Conservation (phyloP, 1,140 invertebrate species). For the Holcopasites calliopsidis region DNA sequence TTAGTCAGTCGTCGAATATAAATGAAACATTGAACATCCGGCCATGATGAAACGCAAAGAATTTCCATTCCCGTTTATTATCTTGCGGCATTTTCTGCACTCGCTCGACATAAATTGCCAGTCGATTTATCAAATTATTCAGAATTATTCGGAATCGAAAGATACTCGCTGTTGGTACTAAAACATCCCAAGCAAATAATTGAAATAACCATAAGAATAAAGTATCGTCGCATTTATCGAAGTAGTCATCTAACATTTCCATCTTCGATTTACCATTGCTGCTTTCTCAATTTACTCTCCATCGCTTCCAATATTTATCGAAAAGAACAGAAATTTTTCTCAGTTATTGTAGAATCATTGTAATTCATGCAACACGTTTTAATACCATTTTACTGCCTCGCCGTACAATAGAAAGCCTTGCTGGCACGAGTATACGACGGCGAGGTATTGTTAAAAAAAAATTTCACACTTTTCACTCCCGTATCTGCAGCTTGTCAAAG, state of each 20-base stretch:
- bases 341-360: background rate
- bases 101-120: too few relatives aligned
- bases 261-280: background rate
- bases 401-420: background rate
- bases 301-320: background rate
- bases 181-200: too few relatives aligned
- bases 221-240: too few relatives aligned
- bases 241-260: background rate
- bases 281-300: background rate
- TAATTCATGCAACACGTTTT: background rate
- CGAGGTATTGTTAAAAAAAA: conserved; percentile 14
- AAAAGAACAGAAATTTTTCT: background rate
- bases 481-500: conserved; percentile 51
- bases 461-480: conserved; percentile 36
- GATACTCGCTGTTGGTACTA: too few relatives aligned
- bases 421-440: background rate
- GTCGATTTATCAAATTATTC: too few relatives aligned
- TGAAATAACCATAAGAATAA: too few relatives aligned
- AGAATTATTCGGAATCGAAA: too few relatives aligned
- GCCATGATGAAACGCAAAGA: too few relatives aligned
- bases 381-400: background rate
- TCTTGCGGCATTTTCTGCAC: too few relatives aligned
- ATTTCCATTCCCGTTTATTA: too few relatives aligned
- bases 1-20: too few relatives aligned
- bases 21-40: too few relatives aligned